phyloP scores from a whole-genome alignment of 2,797 vertebrate genomes.

The Bryconaethiops microstoma region DNA sequence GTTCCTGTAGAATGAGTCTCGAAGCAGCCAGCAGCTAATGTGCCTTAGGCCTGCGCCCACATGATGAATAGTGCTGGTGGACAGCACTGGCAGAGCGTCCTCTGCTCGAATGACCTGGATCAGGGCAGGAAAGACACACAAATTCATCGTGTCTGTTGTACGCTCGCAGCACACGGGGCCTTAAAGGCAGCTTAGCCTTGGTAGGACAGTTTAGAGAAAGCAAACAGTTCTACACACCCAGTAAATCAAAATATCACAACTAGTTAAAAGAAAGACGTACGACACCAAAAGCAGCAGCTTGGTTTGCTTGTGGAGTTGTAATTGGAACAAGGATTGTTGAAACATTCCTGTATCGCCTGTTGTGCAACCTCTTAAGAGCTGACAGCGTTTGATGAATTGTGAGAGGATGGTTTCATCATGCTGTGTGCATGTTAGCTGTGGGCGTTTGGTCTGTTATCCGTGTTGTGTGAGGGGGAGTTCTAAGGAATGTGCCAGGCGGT shows the following conservation, averaged over 20 bases:
- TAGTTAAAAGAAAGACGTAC: not conserved
- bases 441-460: slow-evolving; percentile 21
- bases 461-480: slow-evolving; percentile 26
- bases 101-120: slow-evolving; percentile 20
- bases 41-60: not conserved
- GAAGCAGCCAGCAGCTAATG: not conserved
- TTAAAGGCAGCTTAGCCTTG: slow-evolving; percentile 7
- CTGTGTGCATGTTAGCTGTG: not conserved
- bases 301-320: not conserved
- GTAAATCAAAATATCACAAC: slow-evolving; percentile 17
- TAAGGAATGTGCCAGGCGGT: slow-evolving; percentile 47
- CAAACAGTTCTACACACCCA: slow-evolving; percentile 15
- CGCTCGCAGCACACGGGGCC: not conserved
- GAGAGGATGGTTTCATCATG: not conserved
- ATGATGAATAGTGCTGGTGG: slow-evolving; percentile 17
- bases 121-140: slow-evolving; percentile 22
- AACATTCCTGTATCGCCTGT: not conserved
- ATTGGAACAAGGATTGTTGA: not conserved
- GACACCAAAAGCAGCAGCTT: not conserved
- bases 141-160: slow-evolving; percentile 35
- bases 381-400: slow-evolving; percentile 8
- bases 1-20: not conserved
- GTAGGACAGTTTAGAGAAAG: slow-evolving; percentile 19
- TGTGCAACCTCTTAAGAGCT: not conserved
- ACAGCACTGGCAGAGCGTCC: slow-evolving; percentile 11